Evolutionary conservation across 2,797 vertebrate genomes (phyloP).

Genomic region (Gallinago nigripennis): DNA sequence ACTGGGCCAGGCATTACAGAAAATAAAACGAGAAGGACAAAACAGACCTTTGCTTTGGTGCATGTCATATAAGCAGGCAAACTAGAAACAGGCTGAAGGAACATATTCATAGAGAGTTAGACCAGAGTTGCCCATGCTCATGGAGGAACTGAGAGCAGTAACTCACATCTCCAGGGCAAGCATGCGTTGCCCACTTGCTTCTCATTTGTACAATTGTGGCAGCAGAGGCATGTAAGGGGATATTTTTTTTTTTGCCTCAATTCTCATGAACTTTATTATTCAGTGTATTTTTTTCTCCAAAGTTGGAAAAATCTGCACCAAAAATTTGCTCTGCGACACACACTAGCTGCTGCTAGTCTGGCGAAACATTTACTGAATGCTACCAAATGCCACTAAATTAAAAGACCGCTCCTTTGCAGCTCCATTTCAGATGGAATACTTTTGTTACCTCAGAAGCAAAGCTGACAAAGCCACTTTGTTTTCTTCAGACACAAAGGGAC

Average conservation of each 20-base stretch:
- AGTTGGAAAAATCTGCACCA: background rate
- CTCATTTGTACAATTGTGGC: background rate
- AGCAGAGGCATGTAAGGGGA: background rate
- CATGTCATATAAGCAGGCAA: background rate
- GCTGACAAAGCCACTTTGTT: background rate
- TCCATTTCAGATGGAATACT: background rate
- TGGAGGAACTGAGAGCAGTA: background rate
- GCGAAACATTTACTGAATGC: background rate
- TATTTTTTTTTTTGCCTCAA: background rate
- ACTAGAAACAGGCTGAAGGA: background rate
- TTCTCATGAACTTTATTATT: background rate
- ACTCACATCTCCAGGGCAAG: background rate
- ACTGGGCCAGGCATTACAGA: background rate
- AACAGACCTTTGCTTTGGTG: background rate
- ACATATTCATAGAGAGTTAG: background rate
- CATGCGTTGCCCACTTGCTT: background rate
- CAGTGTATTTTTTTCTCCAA: background rate
- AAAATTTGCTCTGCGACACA: background rate
- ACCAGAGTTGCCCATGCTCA: background rate
- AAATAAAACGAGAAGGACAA: background rate
- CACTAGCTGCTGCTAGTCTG: background rate
- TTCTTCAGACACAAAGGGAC: background rate
- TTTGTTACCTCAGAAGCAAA: background rate
- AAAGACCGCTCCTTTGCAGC: background rate
- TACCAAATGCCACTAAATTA: background rate